A percentile compares a stretch with the other conserved stretches of the same genome.
phyloP scores from a whole-genome alignment of 2,888 invertebrate species.

The Altica lythri region DNA sequence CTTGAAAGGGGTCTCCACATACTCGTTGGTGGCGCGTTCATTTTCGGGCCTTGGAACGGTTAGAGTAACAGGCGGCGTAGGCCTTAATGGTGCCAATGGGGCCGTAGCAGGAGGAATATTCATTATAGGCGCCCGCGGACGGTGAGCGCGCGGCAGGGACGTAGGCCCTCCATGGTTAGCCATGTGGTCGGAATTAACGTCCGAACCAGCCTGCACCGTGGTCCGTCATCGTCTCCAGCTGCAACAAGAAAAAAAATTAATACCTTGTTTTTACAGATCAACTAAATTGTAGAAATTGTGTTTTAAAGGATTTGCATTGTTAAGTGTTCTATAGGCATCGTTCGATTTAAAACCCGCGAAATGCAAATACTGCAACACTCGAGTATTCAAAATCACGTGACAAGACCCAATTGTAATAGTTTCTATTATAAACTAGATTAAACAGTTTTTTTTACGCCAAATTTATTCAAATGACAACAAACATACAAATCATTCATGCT shows the following conservation, averaged over 20 bases:
- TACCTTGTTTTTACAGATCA: neutral
- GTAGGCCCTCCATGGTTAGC: conserved; percentile 76
- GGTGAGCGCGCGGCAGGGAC: conserved; percentile 71
- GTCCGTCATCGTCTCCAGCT: conserved; percentile 69
- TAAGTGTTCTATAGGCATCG: no score
- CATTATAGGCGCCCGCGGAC: conserved; percentile 63
- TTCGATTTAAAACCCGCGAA: no score
- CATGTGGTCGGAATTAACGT: conserved; percentile 65
- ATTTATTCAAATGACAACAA: no score
- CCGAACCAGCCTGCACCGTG: conserved; percentile 68
- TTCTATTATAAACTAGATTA: no score
- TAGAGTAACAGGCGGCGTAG: conserved; percentile 61
- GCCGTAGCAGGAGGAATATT: conserved; percentile 62
- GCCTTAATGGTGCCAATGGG: conserved; percentile 59
- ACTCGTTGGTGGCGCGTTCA: conserved; percentile 88
- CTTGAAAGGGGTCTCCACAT: conserved; percentile 86
- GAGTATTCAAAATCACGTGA: no score
- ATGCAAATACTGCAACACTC: no score
- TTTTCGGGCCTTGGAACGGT: conserved; percentile 80
- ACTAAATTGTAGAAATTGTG: no score
- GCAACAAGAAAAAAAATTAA: conserved; percentile 47
- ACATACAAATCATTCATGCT: no score
- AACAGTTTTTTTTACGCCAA: no score
- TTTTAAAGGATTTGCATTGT: no score
- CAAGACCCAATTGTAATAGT: no score